Conservation (phyloP, 2,888 invertebrate species). For the Leptodirus hochenwartii region DNA sequence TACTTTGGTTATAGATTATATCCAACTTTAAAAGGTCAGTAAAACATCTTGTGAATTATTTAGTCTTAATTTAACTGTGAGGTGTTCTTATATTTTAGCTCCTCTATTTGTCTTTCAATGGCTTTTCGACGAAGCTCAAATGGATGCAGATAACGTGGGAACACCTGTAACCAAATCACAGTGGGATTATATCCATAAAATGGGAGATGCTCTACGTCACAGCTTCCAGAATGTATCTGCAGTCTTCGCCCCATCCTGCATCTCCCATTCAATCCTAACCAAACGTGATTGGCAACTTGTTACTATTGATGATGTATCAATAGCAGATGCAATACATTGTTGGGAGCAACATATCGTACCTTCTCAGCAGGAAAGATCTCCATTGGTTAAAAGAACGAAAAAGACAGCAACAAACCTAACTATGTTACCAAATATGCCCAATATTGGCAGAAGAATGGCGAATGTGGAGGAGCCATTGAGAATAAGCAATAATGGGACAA, state of each 20-base stretch:
- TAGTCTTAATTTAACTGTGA: conserved; percentile 1
- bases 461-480: no score
- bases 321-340: conserved; percentile 71
- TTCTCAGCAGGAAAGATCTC: conserved; percentile 2
- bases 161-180: conserved; percentile 76
- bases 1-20: conserved; percentile 84
- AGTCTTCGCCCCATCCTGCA: conserved; percentile 84
- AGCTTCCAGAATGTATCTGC: conserved; percentile 74
- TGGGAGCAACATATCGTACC: conserved; percentile 77
- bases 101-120: conserved; percentile 90
- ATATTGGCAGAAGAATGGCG: no score
- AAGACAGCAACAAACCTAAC: conserved; percentile 14
- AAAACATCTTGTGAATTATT: conserved; percentile 1
- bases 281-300: conserved; percentile 76
- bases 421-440: no score
- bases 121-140: conserved; percentile 88
- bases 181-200: conserved; percentile 85
- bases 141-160: conserved; percentile 82
- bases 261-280: conserved; percentile 78
- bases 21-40: conserved; percentile 63
- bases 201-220: conserved; percentile 66
- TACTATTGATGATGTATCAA: conserved; percentile 57
- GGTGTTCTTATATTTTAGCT: conserved; percentile 30
- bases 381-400: conserved; percentile 9
- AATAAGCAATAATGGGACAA: no score